phyloP scores from a whole-genome alignment of 2,113 vertebrate species.

The Daphoenositta chrysoptera region DNA sequence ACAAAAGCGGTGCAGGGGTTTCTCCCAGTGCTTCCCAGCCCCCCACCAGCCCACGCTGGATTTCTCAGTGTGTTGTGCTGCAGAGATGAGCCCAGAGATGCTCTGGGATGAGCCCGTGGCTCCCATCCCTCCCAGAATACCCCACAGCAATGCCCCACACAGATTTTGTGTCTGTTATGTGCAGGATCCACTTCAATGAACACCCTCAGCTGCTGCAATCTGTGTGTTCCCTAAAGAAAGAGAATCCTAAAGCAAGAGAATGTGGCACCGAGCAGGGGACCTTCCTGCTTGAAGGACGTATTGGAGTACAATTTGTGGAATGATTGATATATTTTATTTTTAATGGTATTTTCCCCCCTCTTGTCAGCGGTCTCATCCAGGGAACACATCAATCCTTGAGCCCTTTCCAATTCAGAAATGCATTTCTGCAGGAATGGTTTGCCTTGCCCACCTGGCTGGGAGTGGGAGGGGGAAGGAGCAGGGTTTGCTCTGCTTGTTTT shows the following conservation, averaged over 20 bases:
- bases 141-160: rapidly evolving
- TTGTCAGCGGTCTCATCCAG: neutral
- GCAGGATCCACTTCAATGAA: neutral
- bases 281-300: neutral
- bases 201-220: neutral
- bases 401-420: neutral
- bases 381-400: neutral
- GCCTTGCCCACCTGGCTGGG: neutral
- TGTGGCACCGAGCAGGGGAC: neutral
- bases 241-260: rapidly evolving
- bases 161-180: neutral
- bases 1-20: neutral
- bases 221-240: rapidly evolving
- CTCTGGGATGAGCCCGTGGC: rapidly evolving
- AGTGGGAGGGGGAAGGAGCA: neutral
- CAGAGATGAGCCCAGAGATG: neutral
- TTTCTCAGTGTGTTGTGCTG: neutral
- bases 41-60: rapidly evolving
- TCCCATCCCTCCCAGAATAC: neutral
- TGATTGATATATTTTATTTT: neutral
- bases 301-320: neutral
- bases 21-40: neutral
- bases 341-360: neutral
- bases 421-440: neutral
- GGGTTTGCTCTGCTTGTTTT: neutral